These are phyloP conservation scores for Eclectus roratus DNA, from an alignment of 2,113 vertebrate species.

Conservation along the genomic window DNA sequence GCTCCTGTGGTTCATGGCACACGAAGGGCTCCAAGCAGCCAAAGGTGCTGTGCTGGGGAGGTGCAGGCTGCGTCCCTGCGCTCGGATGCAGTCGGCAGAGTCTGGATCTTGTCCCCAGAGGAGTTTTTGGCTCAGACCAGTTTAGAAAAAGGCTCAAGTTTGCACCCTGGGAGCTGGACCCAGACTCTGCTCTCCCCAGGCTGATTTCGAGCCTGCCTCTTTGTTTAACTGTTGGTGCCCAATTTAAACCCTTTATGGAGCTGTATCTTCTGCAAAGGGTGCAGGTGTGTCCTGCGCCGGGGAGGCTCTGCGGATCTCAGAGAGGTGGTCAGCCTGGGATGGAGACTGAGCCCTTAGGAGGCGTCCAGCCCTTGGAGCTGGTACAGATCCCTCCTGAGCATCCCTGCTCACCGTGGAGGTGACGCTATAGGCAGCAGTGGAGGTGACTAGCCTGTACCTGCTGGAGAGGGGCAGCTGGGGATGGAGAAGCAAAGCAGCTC, in stretches of 20 bases:
- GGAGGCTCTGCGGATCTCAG: not conserved
- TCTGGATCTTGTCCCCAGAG: not conserved
- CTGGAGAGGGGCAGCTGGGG: not conserved
- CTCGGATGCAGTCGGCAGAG: not conserved
- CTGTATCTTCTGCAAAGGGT: not conserved
- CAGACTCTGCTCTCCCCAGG: not conserved
- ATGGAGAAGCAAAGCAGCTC: not conserved
- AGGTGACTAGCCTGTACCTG: not conserved
- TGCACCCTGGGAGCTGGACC: not conserved
- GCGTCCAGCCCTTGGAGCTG: not conserved
- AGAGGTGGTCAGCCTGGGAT: not conserved
- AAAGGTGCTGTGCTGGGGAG: not conserved
- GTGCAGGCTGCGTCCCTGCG: not conserved
- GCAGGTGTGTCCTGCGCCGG: not conserved
- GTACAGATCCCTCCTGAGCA: not conserved
- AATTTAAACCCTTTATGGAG: not conserved
- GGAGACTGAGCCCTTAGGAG: not conserved
- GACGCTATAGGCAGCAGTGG: fast-evolving
- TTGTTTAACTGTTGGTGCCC: not conserved
- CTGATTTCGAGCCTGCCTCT: not conserved
- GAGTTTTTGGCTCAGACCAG: not conserved
- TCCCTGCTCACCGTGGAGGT: not conserved
- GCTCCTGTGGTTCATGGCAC: fast-evolving
- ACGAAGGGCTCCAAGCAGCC: not conserved
- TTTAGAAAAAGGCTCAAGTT: not conserved